phyloP scores from a whole-genome alignment of 2,113 vertebrate species.

The Neolamprologus sp. region DNA sequence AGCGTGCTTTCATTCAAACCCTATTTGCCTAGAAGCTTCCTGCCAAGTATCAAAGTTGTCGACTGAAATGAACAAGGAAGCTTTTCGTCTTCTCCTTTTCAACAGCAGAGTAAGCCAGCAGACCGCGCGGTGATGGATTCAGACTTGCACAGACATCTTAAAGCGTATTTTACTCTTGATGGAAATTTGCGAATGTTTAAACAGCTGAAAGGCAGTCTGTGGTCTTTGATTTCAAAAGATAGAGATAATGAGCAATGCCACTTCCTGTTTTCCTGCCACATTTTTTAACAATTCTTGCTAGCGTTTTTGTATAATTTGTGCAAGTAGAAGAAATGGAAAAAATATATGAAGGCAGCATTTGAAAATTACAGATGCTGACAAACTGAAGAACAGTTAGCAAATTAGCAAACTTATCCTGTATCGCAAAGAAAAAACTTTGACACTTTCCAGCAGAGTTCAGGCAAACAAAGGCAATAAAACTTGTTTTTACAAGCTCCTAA shows the following conservation, averaged over 20 bases:
- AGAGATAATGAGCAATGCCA: neutral
- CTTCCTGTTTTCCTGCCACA: neutral
- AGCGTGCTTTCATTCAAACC: slow-evolving; percentile 16
- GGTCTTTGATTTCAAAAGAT: neutral
- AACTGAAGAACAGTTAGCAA: neutral
- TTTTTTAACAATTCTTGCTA: neutral
- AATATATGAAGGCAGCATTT: neutral
- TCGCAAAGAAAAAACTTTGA: neutral
- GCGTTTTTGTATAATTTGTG: neutral
- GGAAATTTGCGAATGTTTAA: neutral
- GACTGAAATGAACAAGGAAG: slow-evolving; percentile 11
- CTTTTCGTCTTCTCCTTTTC: slow-evolving; percentile 2
- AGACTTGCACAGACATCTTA: neutral
- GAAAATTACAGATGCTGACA: neutral
- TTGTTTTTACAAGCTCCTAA: slow-evolving; percentile 13
- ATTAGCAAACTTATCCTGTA: neutral
- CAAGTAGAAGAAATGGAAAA: neutral
- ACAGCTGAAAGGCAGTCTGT: neutral
- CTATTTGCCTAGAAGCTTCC: slow-evolving; percentile 27
- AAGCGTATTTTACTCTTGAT: neutral
- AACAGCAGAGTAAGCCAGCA: neutral
- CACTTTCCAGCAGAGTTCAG: neutral
- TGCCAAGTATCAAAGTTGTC: slow-evolving; percentile 19
- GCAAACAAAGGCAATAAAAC: neutral
- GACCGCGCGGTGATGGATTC: neutral